These are phyloP conservation scores for Brachyhypopomus gauderio DNA, from an alignment of 2,113 vertebrate species.

Conservation along the genomic window DNA sequence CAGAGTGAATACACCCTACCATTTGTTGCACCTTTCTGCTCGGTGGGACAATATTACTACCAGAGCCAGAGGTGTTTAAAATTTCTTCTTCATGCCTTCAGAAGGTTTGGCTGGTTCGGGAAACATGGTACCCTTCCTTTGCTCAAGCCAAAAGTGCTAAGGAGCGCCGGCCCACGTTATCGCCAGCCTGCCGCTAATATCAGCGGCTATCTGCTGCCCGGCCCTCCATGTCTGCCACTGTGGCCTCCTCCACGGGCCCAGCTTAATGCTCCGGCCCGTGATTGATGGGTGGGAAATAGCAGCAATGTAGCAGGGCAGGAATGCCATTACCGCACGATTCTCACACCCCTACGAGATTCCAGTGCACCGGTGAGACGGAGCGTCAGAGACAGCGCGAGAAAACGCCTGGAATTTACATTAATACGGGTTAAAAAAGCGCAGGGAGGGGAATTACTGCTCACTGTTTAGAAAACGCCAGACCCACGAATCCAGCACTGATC, in stretches of 20 bases:
- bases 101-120: not conserved
- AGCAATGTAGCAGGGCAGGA: constrained; percentile 71
- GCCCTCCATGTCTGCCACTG: constrained; percentile 40
- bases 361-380: constrained; percentile 64
- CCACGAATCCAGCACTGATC: constrained; percentile 58
- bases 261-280: constrained; percentile 57
- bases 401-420: constrained; percentile 77
- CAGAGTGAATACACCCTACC: too few relatives aligned
- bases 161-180: constrained; percentile 44
- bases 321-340: constrained; percentile 75
- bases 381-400: constrained; percentile 66
- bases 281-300: constrained; percentile 73
- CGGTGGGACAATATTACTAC: not conserved
- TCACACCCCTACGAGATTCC: constrained; percentile 77
- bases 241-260: constrained; percentile 42
- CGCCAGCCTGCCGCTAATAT: constrained; percentile 52
- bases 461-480: constrained; percentile 70
- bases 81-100: too few relatives aligned
- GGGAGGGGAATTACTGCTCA: constrained; percentile 71
- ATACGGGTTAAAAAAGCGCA: constrained; percentile 74
- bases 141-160: constrained; percentile 44
- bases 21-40: not conserved
- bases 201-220: constrained; percentile 52
- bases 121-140: constrained; percentile 24
- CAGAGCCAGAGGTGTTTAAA: too few relatives aligned